Conservation (phyloP, 2,888 invertebrate species). For the Pseudococcus viburni region DNA sequence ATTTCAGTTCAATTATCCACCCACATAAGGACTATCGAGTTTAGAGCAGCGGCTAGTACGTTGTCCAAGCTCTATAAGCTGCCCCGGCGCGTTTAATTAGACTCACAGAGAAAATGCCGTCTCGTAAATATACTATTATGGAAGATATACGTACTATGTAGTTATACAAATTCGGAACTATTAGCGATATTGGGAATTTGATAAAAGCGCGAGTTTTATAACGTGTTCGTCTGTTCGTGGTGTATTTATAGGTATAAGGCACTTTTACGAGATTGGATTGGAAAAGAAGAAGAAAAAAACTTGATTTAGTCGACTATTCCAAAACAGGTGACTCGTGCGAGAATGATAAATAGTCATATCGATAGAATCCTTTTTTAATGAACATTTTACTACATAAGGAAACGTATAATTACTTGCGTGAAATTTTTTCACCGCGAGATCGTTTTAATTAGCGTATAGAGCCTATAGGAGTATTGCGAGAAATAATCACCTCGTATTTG, state of each 20-base stretch:
- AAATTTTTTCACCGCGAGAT: neutral
- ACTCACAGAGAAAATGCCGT: neutral
- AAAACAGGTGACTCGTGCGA: slow-evolving; percentile 39
- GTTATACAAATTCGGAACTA: slow-evolving; percentile 28
- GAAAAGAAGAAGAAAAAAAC: neutral
- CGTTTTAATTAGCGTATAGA: slow-evolving; percentile 9
- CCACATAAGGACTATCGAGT: slow-evolving; percentile 37
- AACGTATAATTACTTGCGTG: slow-evolving; percentile 43
- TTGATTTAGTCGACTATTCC: slow-evolving; percentile 35
- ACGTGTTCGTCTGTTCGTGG: neutral
- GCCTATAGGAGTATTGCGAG: neutral
- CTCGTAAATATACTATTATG: slow-evolving; percentile 56
- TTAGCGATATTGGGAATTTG: slow-evolving; percentile 53
- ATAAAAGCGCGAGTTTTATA: slow-evolving; percentile 34
- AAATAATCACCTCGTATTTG: neutral
- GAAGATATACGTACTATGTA: neutral
- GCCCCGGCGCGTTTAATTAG: slow-evolving; percentile 23
- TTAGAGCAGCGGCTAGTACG: neutral
- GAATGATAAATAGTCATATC: slow-evolving; percentile 20
- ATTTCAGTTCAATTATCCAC: slow-evolving; percentile 56
- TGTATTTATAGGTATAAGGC: neutral
- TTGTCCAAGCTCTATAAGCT: neutral
- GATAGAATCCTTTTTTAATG: slow-evolving; percentile 11
- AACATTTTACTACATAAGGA: slow-evolving; percentile 42
- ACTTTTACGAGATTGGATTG: slow-evolving; percentile 18